Percentiles rank a stretch among this genome's conserved stretches.
These are phyloP conservation scores for Ibidorhyncha struthersii DNA, from an alignment of 2,113 vertebrate species.

Conservation along the genomic window DNA sequence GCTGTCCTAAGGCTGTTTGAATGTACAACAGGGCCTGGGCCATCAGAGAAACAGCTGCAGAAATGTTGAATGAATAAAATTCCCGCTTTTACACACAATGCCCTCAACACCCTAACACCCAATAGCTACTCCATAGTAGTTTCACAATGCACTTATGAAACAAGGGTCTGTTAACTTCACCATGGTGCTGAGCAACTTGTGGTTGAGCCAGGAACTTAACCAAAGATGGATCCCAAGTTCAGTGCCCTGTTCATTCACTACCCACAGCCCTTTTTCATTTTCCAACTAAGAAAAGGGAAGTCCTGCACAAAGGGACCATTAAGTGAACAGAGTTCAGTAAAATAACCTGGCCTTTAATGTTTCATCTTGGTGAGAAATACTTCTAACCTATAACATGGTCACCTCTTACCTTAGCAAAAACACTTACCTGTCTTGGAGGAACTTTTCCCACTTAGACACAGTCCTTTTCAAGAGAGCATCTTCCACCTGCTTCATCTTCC, in stretches of 20 bases:
- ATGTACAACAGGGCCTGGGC: background rate
- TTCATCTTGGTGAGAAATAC: background rate
- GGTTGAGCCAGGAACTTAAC: background rate
- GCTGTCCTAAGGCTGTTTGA: background rate
- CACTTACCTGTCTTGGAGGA: slow-evolving; percentile 52
- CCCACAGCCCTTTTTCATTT: background rate
- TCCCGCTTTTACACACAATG: background rate
- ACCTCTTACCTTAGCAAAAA: background rate
- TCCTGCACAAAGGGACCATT: background rate
- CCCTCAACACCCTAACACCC: background rate
- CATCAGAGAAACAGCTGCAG: background rate
- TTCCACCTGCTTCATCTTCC: slow-evolving; percentile 63
- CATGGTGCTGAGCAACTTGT: background rate
- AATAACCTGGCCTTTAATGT: background rate
- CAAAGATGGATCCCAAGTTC: background rate
- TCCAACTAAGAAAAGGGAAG: background rate
- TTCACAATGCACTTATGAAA: background rate
- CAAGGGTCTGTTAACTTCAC: background rate
- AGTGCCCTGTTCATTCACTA: background rate
- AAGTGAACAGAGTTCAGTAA: background rate
- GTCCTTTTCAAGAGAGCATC: slow-evolving; percentile 32
- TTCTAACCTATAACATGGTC: background rate
- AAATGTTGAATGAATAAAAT: background rate
- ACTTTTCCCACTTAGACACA: slow-evolving; percentile 54
- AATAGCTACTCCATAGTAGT: background rate